Conservation (phyloP, 2,888 invertebrate genomes). For the Caenorhabditis sp. region DNA sequence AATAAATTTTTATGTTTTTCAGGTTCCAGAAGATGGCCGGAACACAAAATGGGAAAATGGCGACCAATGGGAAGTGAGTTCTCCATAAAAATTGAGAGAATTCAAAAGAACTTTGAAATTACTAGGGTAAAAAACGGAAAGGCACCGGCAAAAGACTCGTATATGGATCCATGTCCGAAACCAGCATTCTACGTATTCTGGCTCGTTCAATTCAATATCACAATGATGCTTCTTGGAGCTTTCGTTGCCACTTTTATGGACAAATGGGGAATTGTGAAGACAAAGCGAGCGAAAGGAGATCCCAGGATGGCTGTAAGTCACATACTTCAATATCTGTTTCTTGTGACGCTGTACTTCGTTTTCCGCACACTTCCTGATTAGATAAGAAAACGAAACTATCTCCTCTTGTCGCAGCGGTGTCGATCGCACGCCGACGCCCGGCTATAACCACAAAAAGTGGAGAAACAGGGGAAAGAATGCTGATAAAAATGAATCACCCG, state of each 20-base stretch:
- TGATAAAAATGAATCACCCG: slow-evolving; percentile 9
- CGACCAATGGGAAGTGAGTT: slow-evolving; percentile 29
- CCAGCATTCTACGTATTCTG: slow-evolving; percentile 65
- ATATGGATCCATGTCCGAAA: slow-evolving; percentile 52
- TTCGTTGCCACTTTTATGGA: slow-evolving; percentile 65
- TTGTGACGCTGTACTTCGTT: slow-evolving; percentile 45
- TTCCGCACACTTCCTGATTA: slow-evolving; percentile 22
- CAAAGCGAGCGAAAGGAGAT: slow-evolving; percentile 59
- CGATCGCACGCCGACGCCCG: slow-evolving; percentile 24
- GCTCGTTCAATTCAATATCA: slow-evolving; percentile 66
- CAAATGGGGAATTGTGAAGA: slow-evolving; percentile 61
- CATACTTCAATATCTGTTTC: not conserved
- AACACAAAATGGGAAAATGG: slow-evolving; percentile 57
- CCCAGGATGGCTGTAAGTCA: slow-evolving; percentile 36
- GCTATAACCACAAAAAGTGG: not conserved
- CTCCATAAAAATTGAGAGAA: not conserved
- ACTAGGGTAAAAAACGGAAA: slow-evolving; percentile 32
- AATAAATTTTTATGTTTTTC: slow-evolving; percentile 18
- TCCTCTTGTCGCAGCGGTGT: slow-evolving; percentile 9
- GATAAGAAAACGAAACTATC: slow-evolving; percentile 19
- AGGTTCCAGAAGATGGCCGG: slow-evolving; percentile 50
- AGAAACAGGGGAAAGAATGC: not conserved
- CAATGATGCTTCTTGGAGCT: slow-evolving; percentile 67
- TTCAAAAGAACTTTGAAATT: not conserved
- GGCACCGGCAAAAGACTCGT: slow-evolving; percentile 7